Evolutionary conservation across 2,888 invertebrate species (phyloP), one percentile per base, ranked within the genome.

Genomic region (Anagyrus pseudococci): DNA sequence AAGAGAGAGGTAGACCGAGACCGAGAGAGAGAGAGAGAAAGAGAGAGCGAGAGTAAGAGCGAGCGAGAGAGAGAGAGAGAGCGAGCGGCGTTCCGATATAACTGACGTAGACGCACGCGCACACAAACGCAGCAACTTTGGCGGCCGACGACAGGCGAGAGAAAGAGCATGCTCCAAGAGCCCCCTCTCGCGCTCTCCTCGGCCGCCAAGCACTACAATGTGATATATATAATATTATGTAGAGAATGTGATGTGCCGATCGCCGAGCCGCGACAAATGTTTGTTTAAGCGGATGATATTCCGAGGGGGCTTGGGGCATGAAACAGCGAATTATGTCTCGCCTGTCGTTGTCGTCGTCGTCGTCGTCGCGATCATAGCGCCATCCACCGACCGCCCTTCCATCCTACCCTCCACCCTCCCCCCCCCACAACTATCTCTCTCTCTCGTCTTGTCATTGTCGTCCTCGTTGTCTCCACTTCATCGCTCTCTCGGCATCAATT

Each of bases 141-240:
- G 40, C 43, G 54, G 29, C 43, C 29, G 25, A 29, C 17, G 41
- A 26, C 20, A 22, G 20, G 13, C 7, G 8, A 8, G 33, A 33
- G 8, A 8, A n/a, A n/a, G n/a, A n/a, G n/a, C n/a, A n/a, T n/a
- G n/a, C n/a, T n/a, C n/a, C n/a, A n/a, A n/a, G 29, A 29, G 4
- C 29, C 29, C 10, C 29, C 29, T 37, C n/a, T 26, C 22, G 13
- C 20, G 10, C 19, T 19, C 23, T 60, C 49, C 19, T 41, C 19
- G 40, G 44, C 44, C 49, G 41, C 44, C 44, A 37, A 33, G 49
- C 22, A 47, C 25, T 55, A 26, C 23, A 25, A 64, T 64, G 64
- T 64, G 64, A 64, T 59, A 64, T 50, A 58, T 62, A 58, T 49
- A 17, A 8, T 8, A 8, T 8, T 26, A 55, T 29, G 43, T 58